Evolutionary conservation across 2,113 vertebrate genomes (phyloP).

Genomic region (Agelaius phoeniceus): DNA sequence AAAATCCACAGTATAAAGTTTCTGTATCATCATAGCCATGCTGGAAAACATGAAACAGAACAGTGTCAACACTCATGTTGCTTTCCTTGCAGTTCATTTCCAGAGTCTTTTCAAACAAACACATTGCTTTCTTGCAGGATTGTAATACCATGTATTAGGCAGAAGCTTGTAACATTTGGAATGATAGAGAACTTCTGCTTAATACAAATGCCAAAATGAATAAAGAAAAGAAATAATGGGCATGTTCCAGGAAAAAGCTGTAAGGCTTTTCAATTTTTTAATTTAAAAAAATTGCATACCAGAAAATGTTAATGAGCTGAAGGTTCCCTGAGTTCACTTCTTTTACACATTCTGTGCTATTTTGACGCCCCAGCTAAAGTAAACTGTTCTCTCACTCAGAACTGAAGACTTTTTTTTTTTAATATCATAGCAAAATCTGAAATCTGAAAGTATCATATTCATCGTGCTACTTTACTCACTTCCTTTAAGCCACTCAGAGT

Average conservation of each 20-base stretch:
- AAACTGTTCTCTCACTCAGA: not conserved
- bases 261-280: slow-evolving; percentile 65
- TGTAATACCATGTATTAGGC: not conserved
- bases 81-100: slow-evolving; percentile 32
- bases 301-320: slow-evolving; percentile 67
- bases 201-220: slow-evolving; percentile 48
- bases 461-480: accelerated
- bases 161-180: slow-evolving; percentile 44
- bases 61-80: not conserved
- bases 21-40: not conserved
- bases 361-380: slow-evolving; percentile 24
- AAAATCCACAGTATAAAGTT: slow-evolving; percentile 26
- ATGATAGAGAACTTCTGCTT: slow-evolving; percentile 15
- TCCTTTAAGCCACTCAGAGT: not conserved
- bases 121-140: not conserved
- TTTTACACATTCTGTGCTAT: slow-evolving; percentile 29
- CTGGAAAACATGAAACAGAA: slow-evolving; percentile 1
- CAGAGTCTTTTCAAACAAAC: slow-evolving; percentile 8
- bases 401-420: not conserved
- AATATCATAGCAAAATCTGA: not conserved
- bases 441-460: not conserved
- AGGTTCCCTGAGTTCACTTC: slow-evolving; percentile 46
- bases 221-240: slow-evolving; percentile 49
- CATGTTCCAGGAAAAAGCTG: slow-evolving; percentile 53
- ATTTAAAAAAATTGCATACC: slow-evolving; percentile 62